Conservation (phyloP, 1,140 invertebrate genomes). For the Metopolophium dirhodum region DNA sequence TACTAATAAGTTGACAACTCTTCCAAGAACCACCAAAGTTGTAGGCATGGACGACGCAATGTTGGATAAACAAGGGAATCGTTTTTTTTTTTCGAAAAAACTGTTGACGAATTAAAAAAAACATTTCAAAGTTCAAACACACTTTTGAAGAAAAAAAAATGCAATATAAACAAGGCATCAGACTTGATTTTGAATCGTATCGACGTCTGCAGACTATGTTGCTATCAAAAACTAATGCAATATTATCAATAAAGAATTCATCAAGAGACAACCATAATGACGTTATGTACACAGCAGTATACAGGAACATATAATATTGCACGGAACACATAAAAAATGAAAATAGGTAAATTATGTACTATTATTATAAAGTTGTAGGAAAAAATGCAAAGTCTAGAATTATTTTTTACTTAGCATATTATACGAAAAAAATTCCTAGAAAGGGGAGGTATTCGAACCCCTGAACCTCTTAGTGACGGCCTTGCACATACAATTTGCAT, state of each 20-base stretch:
- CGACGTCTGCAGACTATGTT: background rate
- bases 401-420: background rate
- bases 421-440: background rate
- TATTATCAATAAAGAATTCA: background rate
- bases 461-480: background rate
- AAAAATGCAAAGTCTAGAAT: background rate
- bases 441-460: background rate
- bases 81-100: background rate
- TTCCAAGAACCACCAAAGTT: background rate
- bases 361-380: background rate
- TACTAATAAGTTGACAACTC: no score
- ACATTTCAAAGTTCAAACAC: background rate
- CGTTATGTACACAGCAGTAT: background rate
- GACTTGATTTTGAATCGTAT: background rate
- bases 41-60: background rate
- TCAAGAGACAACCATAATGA: background rate
- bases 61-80: background rate
- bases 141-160: background rate
- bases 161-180: background rate
- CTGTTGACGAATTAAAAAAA: background rate
- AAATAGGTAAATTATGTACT: background rate
- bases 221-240: background rate
- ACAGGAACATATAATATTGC: background rate
- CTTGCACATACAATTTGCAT: background rate
- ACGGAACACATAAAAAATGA: background rate